phyloP scores from a whole-genome alignment of 2,113 vertebrate species.

The Misgurnus mizolepis region DNA sequence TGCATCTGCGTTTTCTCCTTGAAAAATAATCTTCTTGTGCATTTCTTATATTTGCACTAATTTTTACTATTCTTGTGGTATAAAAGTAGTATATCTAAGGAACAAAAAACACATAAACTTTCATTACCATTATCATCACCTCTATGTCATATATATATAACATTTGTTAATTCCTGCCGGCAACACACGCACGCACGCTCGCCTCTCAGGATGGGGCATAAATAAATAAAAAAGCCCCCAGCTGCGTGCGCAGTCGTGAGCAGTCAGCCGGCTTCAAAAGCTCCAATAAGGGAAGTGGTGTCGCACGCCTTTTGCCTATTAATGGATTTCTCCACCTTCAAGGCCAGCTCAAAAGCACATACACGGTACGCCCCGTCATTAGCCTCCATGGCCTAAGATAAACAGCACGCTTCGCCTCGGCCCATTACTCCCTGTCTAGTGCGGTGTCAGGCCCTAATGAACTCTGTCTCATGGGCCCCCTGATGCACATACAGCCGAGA shows the following conservation, averaged over 20 bases:
- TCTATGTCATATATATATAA: conserved; percentile 17
- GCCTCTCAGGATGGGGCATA: conserved; percentile 43
- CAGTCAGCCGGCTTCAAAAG: conserved; percentile 61
- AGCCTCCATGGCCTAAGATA: conserved; percentile 61
- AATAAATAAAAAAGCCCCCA: conserved; percentile 57
- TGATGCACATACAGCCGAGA: conserved; percentile 40
- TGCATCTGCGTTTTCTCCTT: no score
- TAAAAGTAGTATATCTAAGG: background rate
- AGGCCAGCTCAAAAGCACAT: conserved; percentile 49
- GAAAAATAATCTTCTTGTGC: no score
- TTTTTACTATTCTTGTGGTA: no score
- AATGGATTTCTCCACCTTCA: conserved; percentile 34
- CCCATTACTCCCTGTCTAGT: conserved; percentile 75
- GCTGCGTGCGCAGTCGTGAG: conserved; percentile 53
- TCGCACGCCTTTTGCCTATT: conserved; percentile 44
- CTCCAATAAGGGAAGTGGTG: conserved; percentile 53
- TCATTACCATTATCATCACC: conserved; percentile 25
- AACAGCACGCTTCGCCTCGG: conserved; percentile 44
- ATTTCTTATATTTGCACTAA: no score
- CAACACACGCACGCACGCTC: background rate
- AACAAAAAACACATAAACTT: background rate
- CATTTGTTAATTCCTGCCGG: conserved; percentile 17
- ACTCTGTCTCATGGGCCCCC: conserved; percentile 43
- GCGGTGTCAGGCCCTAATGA: conserved; percentile 54
- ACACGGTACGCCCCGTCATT: conserved; percentile 68